Evolutionary conservation across 2,797 vertebrate genomes (phyloP), one percentile per base, ranked within the genome.

Genomic region (Mormyrus proboscirostris): DNA sequence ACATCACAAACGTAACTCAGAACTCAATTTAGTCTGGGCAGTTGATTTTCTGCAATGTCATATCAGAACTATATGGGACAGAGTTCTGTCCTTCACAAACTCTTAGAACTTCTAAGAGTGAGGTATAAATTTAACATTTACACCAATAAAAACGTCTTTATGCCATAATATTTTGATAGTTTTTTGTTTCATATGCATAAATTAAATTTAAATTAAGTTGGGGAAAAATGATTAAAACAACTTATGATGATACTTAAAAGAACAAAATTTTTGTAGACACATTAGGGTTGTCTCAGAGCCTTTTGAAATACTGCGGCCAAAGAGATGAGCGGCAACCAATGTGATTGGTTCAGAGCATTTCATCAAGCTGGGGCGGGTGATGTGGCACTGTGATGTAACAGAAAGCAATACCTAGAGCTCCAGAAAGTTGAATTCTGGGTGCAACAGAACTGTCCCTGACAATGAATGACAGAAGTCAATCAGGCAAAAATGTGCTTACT

Each of bases 331-430:
- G 51, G 38, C 33, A 89, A 55, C 38, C 88, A 19, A 44, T 53
- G 16, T 57, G n/a, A 83, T 89, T 41, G 25, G 85, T 88, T 82
- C 44, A 57, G 19, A 87, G 88, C 59, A 62, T 90, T 91, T 88
- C 91, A 90, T 90, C 91, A 92, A 69, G 86, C 86, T 89, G 86
- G 86, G 90, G 57, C 25, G 89, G 89, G 89, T 92, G 90, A 92
- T 25, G 88, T 83, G 82, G 88, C 90, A 41, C 90, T 83, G 88
- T 92, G 90, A 93, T 93, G 91, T 91, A 92, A 93, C 90, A 90
- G 89, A 88, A 90, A 85, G 91, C 91, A 93, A 92, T 91, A 88
- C 73, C 89, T 90, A 73, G 86, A 90, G 82, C 88, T 41, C 47
- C 83, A 51, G 49, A 85, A 85, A 85, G 83, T 85, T 85, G 83